Base-by-base conservation (phyloP, 2,888 invertebrate genomes). In the Cerastoderma edule region DNA sequence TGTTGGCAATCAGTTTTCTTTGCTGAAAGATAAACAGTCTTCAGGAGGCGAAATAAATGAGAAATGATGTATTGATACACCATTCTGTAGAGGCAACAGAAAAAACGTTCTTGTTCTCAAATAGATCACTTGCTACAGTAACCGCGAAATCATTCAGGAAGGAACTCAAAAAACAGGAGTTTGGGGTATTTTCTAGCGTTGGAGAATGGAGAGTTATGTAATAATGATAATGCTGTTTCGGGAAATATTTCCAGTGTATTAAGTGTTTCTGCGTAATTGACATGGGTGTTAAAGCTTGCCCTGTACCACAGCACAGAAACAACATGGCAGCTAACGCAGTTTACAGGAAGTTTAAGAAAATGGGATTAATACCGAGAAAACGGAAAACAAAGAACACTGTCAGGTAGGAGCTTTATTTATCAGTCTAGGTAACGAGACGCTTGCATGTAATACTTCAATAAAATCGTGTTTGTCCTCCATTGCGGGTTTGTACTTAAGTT, bases 291-390 rank as follows among this genome's bases (percentile, higher is more conserved):
- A 73, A 78, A 71, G 66, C 33, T 39, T 71, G 73, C 70, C 75
- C 69, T 63, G 64, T 74, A 54, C 64, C 54, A 60, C 81, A 76
- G 22, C 67, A 60, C 67, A 50, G 50, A 44, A 72, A 69, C 46
- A 82, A 69, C 67, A 82, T 82, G 82, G 82, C 82, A 82, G 82
- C 82, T 16, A 83, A 81, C 66, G 84, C 84, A 72, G 83, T 85
- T 32, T 85, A 85, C 65, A 79, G 79, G 68, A 84, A 84, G 69
- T 85, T 85, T 64, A 84, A 84, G 78, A 84, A 85, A 80, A 85
- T 85, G 85, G 85, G 82, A 64, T 65, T 85, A 24, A 84, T 83
- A 56, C 83, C 85, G 1, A 83, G 72, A 60, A 76, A 77, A 70
- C 60, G 82, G 74, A 82, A 82, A 75, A 82, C 78, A 63, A 76